phyloP scores from a whole-genome alignment of 1,140 invertebrate genomes.

The Drosophila triauraria region DNA sequence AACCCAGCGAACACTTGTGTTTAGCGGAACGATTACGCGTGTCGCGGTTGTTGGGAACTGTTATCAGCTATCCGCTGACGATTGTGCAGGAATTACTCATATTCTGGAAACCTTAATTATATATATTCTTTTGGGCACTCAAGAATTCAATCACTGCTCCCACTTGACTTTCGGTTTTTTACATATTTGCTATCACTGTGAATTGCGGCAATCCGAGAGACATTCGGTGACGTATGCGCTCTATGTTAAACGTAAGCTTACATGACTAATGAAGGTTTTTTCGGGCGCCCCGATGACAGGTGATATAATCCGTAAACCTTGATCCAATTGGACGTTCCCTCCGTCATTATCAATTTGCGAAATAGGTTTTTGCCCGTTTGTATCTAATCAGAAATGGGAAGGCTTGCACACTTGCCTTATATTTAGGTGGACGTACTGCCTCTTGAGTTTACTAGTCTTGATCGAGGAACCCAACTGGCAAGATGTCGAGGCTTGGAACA shows the following conservation, averaged over 20 bases:
- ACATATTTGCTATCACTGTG: constrained; percentile 9
- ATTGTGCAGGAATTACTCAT: constrained; percentile 60
- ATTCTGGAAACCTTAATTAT: constrained; percentile 28
- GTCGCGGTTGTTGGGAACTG: constrained; percentile 20
- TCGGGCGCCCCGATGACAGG: neutral
- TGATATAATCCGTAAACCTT: constrained; percentile 24
- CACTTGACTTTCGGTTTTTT: constrained; percentile 17
- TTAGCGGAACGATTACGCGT: constrained; percentile 58
- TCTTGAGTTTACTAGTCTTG: constrained; percentile 37
- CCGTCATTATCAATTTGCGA: constrained; percentile 35
- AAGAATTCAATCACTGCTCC: constrained; percentile 52
- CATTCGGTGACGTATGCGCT: constrained; percentile 33
- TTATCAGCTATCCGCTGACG: constrained; percentile 14
- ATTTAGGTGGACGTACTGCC: constrained; percentile 20
- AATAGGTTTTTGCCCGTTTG: constrained; percentile 36
- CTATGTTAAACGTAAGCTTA: constrained; percentile 33
- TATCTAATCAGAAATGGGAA: constrained; percentile 38
- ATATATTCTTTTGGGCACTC: constrained; percentile 42
- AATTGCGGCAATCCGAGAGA: constrained; percentile 19
- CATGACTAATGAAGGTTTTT: constrained; percentile 43
- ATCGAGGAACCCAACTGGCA: constrained; percentile 35
- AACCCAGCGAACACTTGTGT: constrained; percentile 34
- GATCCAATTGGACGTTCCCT: constrained; percentile 26
- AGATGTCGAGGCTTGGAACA: constrained; percentile 49
- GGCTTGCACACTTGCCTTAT: constrained; percentile 1